Evolutionary conservation across 2,797 vertebrate genomes (phyloP), one percentile per base, ranked within the genome.

Genomic region (Poecilia picta): DNA sequence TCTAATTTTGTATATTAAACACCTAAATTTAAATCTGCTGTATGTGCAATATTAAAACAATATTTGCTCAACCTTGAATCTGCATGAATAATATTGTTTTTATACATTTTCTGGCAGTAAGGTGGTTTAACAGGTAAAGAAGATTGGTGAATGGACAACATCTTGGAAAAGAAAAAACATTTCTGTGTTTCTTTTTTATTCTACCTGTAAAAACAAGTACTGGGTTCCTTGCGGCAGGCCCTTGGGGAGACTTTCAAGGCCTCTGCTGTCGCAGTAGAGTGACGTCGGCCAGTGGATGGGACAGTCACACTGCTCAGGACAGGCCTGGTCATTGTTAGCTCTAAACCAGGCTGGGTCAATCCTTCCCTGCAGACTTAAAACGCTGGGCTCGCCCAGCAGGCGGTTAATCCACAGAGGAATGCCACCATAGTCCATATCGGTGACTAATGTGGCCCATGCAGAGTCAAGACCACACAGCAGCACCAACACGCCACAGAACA

Each of bases 241-340:
- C 28, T 84, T 71, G 0, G 95, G 94, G 33, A 92, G 45, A 23
- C 89, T 59, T 16, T 36, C 47, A 85, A 96, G 89, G 7, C 78
- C 87, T 79, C 93, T 92, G 78, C 94, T 85, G 87, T 96, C 95
- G 68, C 95, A 96, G 84, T 96, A 96, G 33, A 96, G 75, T 0
- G 95, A 94, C 0, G 95, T 95, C 76, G 95, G 94, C 95, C 96
- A 96, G 57, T 96, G 95, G 72, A 95, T 92, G n/a, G 95, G 95
- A 78, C 95, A 96, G 78, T 95, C 93, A 23, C 96, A 97, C 68
- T 91, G 87, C 7, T 79, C 33, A 2, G 95, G 95, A 85, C 96
- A 96, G 74, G 75, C 39, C 78, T 88, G 78, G 0, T 84, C 89
- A 81, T 94, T 95, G 71, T 92, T 93, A 18, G 93, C 92, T 41